A percentile compares a stretch with the other conserved stretches of the same genome.
phyloP scores from a whole-genome alignment of 2,113 vertebrate species.

The Mixornis gularis region DNA sequence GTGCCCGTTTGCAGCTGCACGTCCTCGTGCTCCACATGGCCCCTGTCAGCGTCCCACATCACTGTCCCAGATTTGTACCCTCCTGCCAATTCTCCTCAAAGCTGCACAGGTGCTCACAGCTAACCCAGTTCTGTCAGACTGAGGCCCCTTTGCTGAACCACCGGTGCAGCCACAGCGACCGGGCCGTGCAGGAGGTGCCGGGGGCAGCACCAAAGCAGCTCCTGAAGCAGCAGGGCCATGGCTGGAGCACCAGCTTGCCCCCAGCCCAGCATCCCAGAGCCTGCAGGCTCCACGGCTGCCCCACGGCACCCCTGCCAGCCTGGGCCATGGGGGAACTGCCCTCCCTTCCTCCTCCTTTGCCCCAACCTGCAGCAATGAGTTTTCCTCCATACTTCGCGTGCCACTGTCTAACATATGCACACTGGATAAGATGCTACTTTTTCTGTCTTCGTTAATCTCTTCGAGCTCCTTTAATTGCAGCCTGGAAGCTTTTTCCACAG shows the following conservation, averaged over 20 bases:
- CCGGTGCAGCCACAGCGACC: fast-evolving
- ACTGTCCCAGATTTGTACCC: not conserved
- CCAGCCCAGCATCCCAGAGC: fast-evolving
- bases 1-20: fast-evolving
- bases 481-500: not conserved
- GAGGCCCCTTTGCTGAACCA: fast-evolving
- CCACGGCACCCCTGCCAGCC: fast-evolving
- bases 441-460: not conserved
- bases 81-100: not conserved
- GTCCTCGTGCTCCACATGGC: not conserved
- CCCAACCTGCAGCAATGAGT: not conserved
- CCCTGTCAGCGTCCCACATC: not conserved
- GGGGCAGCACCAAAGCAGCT: fast-evolving
- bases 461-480: not conserved
- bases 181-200: fast-evolving
- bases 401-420: fast-evolving
- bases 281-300: not conserved
- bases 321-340: fast-evolving
- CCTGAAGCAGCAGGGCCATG: fast-evolving
- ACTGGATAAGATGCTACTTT: not conserved
- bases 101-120: not conserved
- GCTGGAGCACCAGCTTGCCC: not conserved
- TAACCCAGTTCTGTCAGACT: fast-evolving
- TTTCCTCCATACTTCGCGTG: fast-evolving
- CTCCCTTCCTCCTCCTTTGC: not conserved